These are phyloP conservation scores for Varanus salvator DNA, from an alignment of 2,113 vertebrate species.

Conservation along the genomic window DNA sequence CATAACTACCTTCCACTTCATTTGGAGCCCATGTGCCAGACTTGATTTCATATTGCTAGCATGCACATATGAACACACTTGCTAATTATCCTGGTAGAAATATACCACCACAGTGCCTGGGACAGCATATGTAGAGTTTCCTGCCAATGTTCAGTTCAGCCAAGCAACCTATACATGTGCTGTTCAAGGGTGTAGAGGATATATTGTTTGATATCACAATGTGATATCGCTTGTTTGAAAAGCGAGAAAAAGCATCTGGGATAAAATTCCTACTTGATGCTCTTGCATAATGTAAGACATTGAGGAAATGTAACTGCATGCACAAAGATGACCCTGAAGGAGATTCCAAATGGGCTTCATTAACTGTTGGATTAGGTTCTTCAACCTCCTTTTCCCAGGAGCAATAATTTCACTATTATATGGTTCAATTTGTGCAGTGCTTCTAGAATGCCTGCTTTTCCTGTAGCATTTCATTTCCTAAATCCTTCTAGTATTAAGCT, in stretches of 20 bases:
- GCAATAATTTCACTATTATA: constrained; percentile 64
- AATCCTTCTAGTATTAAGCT: constrained; percentile 53
- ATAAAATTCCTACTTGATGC: background rate
- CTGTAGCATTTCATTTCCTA: constrained; percentile 64
- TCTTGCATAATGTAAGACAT: background rate
- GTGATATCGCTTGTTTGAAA: background rate
- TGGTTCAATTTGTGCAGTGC: constrained; percentile 64
- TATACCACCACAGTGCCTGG: background rate
- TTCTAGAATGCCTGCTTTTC: constrained; percentile 53
- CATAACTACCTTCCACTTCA: background rate
- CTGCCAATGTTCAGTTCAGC: background rate
- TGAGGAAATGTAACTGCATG: background rate
- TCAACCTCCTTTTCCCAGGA: constrained; percentile 52
- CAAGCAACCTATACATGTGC: background rate
- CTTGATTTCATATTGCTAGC: background rate
- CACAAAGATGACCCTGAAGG: background rate
- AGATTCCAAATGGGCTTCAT: constrained; percentile 39
- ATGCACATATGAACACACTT: background rate
- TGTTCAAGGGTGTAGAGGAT: background rate
- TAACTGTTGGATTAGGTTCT: constrained; percentile 55
- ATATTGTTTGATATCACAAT: background rate
- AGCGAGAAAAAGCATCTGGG: background rate
- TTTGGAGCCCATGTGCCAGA: background rate
- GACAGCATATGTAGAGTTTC: background rate
- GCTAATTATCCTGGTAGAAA: background rate